Evolutionary conservation across 2,888 invertebrate species (phyloP).

Genomic region (Drosophila buzzatii): DNA sequence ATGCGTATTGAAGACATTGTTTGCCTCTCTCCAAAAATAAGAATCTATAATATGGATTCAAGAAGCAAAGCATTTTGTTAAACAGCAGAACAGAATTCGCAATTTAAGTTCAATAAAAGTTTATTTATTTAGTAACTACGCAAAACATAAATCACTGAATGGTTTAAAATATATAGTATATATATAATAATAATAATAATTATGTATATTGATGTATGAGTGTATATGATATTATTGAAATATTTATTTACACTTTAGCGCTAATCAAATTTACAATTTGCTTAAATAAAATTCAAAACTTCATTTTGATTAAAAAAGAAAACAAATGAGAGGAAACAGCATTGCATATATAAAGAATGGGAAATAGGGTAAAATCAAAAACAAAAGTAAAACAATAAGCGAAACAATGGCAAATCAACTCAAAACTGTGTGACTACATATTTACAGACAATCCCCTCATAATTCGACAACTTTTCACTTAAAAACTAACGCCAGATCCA

Average conservation of each 20-base stretch:
- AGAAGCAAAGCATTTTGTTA: neutral
- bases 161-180: conserved; percentile 62
- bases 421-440: conserved; percentile 75
- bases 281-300: conserved; percentile 70
- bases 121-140: conserved; percentile 77
- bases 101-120: conserved; percentile 69
- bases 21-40: neutral
- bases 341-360: conserved; percentile 48
- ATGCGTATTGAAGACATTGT: neutral
- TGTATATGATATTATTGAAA: conserved; percentile 76
- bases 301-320: conserved; percentile 53
- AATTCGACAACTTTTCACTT: conserved; percentile 65
- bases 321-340: conserved; percentile 71
- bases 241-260: conserved; percentile 77
- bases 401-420: conserved; percentile 74
- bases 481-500: conserved; percentile 54
- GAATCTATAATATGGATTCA: neutral
- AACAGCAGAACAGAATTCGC: conserved; percentile 6
- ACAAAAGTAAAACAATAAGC: conserved; percentile 56
- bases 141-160: conserved; percentile 67
- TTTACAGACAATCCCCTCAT: conserved; percentile 71
- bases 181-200: conserved; percentile 46
- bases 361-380: conserved; percentile 45
- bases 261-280: conserved; percentile 79
- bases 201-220: conserved; percentile 72